Percentiles rank a stretch among this genome's conserved stretches.
Evolutionary conservation across 2,113 vertebrate species (phyloP).

Genomic region (Cyanoderma ruficeps): DNA sequence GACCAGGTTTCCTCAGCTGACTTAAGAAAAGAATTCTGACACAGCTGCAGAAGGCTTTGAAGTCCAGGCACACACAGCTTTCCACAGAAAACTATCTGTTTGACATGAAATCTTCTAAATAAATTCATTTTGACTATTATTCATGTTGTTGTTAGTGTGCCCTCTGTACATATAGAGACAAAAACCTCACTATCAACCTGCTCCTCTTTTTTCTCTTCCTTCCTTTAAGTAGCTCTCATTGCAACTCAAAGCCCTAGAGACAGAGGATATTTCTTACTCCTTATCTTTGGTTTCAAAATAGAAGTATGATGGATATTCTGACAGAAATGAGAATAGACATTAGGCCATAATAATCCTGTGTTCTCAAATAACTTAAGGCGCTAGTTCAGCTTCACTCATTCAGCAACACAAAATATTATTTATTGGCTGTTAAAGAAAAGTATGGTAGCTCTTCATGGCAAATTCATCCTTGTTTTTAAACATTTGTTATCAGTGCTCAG

Average conservation of each 20-base stretch:
- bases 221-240: neutral
- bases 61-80: neutral
- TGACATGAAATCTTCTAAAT: neutral
- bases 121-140: neutral
- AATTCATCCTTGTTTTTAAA: slow-evolving; percentile 54
- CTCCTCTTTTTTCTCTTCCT: neutral
- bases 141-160: neutral
- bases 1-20: neutral
- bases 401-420: slow-evolving; percentile 25
- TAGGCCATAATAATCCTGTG: neutral
- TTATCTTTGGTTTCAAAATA: neutral
- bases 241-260: neutral
- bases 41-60: neutral
- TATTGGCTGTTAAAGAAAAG: slow-evolving; percentile 35
- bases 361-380: slow-evolving; percentile 9
- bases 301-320: slow-evolving; percentile 11
- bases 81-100: neutral
- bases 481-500: neutral
- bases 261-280: neutral
- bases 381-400: neutral
- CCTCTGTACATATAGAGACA: neutral
- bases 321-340: neutral
- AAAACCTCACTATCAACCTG: neutral
- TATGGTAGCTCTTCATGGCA: neutral
- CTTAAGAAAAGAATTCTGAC: neutral